Evolutionary conservation across 2,797 vertebrate genomes (phyloP).

Genomic region (Parambassis ranga): DNA sequence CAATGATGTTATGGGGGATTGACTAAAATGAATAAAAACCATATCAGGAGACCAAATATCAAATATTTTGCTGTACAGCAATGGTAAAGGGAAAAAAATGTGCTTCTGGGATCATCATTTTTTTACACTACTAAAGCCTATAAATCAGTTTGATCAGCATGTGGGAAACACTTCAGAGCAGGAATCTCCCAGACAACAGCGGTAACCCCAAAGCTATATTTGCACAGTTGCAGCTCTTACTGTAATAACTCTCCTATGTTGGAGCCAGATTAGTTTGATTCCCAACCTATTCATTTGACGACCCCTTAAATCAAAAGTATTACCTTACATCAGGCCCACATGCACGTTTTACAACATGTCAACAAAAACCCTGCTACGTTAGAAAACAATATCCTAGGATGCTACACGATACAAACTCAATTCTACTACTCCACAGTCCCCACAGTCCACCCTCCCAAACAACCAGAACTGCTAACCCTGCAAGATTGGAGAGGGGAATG

Average conservation of each 20-base stretch:
- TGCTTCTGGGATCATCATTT: background rate
- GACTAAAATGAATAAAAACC: background rate
- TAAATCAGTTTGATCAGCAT: conserved; percentile 16
- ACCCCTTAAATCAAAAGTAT: background rate
- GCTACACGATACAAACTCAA: too few relatives aligned
- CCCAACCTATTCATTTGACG: background rate
- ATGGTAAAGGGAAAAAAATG: background rate
- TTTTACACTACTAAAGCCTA: background rate
- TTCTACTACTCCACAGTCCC: too few relatives aligned
- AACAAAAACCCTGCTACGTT: too few relatives aligned
- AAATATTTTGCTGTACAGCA: too few relatives aligned
- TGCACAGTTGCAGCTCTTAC: background rate
- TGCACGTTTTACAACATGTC: background rate
- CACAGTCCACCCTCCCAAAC: too few relatives aligned
- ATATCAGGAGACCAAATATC: background rate
- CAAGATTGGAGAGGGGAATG: conserved; percentile 29
- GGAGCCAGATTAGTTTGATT: background rate
- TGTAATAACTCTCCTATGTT: background rate
- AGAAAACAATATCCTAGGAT: too few relatives aligned
- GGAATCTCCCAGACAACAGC: conserved; percentile 1
- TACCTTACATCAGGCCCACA: background rate
- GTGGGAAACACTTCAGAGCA: background rate
- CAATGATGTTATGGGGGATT: background rate
- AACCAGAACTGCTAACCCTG: background rate
- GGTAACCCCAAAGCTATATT: conserved; percentile 1